Base-by-base conservation (phyloP, 1,140 invertebrate species). In the Gonioctena quinquepunctata region DNA sequence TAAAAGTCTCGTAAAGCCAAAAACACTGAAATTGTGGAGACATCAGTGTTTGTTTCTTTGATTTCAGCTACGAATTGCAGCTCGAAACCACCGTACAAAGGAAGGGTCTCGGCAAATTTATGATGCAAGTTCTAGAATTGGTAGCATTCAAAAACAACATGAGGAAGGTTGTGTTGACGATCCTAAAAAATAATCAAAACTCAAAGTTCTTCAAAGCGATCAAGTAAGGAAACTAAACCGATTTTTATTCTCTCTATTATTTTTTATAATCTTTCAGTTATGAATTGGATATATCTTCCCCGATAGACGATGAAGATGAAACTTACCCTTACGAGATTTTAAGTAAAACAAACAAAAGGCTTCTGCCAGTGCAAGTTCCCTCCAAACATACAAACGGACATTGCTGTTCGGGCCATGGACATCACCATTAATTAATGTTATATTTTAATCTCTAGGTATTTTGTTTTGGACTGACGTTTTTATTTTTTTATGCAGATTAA, bases 41-140 rank as follows among this genome's bases (percentile, higher is more conserved):
- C 33, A 2, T 13, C 33, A 0, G 4, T 11, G 11, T 11, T 0
- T 13, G 5, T 27, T 49, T 68, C 1, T 59, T 72, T 68, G 25
- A 72, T 80, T 85, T 69, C 59, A 94, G 92, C 82, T 96, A 96
- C 84, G 94, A 96, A 84, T 86, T 96, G 75, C 94, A 96, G 83
- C 84, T 96, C 63, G 89, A 92, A 77, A 76, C 86, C 42, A 78
- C 82, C 13, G 86, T 87, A 52, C 87, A 90, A 68, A 83, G 90
- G 56, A 90, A 91, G 84, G 93, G 93, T 11, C 83, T 96, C 50
- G 94, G 94, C 3, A 90, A 90, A 78, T 94, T 93, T 81, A 88
- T 96, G 81, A 90, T 95, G 89, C 87, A 89, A 80, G 86, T 90
- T 50, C 79, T 95, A 26, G 93, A 95, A 82, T 83, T 89, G n/a